Evolutionary conservation across 2,888 invertebrate species (phyloP).

Genomic region (Troides aeacus): DNA sequence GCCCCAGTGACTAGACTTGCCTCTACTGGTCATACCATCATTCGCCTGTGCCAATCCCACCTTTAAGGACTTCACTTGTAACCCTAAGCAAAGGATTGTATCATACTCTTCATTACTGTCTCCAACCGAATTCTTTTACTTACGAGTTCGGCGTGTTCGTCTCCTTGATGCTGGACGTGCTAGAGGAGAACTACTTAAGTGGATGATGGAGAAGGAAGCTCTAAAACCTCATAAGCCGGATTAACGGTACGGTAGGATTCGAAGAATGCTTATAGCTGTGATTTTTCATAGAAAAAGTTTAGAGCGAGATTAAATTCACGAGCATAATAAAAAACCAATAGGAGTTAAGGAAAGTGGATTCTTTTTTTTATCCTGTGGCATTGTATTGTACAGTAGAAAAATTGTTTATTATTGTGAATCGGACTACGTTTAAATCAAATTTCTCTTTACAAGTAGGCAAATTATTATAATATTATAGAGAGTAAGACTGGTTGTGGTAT

Average conservation of each 20-base stretch:
- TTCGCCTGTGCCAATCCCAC: no score
- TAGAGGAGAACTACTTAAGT: no score
- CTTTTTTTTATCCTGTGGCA: constrained; percentile 7
- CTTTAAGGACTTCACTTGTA: no score
- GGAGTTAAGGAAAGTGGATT: constrained; percentile 12
- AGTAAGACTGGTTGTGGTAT: background rate
- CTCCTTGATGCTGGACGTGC: no score
- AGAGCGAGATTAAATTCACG: constrained; percentile 18
- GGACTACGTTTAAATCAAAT: constrained; percentile 1
- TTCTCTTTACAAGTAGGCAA: constrained; percentile 18
- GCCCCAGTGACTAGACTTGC: no score
- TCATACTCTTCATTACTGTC: no score
- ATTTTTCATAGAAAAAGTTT: constrained; percentile 5
- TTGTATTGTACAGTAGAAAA: constrained; percentile 13
- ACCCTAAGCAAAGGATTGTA: no score
- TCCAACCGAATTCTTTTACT: no score
- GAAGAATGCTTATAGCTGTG: background rate
- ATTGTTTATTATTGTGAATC: constrained; percentile 17
- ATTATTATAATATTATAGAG: background rate
- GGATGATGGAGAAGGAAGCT: no score
- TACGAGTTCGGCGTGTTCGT: no score
- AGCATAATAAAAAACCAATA: constrained; percentile 18
- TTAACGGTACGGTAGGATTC: background rate
- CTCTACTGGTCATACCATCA: no score
- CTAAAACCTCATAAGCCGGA: no score